phyloP scores from a whole-genome alignment of 2,797 vertebrate species.

The Typhlichthys subterraneus region DNA sequence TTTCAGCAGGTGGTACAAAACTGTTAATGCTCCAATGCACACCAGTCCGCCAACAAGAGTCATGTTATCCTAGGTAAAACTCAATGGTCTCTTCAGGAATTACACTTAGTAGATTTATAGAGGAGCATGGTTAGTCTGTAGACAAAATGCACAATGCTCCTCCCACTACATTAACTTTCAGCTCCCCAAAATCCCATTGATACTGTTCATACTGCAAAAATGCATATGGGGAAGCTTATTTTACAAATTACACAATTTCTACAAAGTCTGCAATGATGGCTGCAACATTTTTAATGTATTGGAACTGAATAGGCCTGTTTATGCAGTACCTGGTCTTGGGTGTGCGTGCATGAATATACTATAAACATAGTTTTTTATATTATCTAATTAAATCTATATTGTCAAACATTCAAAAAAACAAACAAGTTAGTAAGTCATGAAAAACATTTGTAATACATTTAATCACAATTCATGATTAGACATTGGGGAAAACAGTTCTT shows the following conservation, averaged over 20 bases:
- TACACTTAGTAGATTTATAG: conserved; percentile 13
- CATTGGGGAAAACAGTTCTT: neutral
- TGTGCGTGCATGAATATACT: neutral
- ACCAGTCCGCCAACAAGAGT: conserved; percentile 29
- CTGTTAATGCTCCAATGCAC: conserved; percentile 50
- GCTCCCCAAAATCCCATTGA: neutral
- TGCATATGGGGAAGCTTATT: too few species aligned
- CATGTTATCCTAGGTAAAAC: conserved; percentile 29
- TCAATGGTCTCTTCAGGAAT: conserved; percentile 1
- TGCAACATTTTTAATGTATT: too few species aligned
- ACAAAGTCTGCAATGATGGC: too few species aligned
- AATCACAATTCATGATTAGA: conserved; percentile 6
- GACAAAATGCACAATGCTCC: conserved; percentile 20
- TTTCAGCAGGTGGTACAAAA: conserved; percentile 56
- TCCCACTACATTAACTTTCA: conserved; percentile 49
- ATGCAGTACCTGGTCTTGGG: neutral
- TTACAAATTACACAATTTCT: too few species aligned
- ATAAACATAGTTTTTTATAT: neutral
- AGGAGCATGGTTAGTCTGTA: conserved; percentile 13
- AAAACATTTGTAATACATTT: too few species aligned
- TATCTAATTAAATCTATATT: too few species aligned
- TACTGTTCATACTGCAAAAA: too few species aligned
- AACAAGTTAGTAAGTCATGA: too few species aligned
- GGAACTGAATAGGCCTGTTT: neutral
- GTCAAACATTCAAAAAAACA: neutral